Evolutionary conservation across 2,888 invertebrate species (phyloP), one percentile per base, ranked within the genome.

Genomic region (Argyresthia albistria): DNA sequence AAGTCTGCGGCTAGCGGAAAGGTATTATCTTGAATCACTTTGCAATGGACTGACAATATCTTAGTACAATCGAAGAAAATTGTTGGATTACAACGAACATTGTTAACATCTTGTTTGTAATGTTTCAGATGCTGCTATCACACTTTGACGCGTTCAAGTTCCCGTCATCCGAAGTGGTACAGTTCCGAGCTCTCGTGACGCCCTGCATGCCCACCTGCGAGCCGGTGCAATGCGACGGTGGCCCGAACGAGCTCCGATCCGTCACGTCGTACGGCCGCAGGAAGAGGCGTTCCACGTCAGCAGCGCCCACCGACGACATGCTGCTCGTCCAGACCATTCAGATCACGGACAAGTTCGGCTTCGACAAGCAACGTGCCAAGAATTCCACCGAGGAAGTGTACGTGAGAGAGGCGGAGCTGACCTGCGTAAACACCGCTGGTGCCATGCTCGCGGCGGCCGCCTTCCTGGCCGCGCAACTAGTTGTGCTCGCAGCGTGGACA

Each of bases 71-170:
- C 25, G 25, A 25, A 39, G 39, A 39, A 39, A 39, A 9, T 9
- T 8, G 39, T 9, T 39, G 39, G 10, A 39, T 4, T 39, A 11
- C 3, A n/a, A 39, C n/a, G 47, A 46, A 43, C n/a, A n/a, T 39
- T 39, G 39, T 46, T 25, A n/a, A 25, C 46, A 35, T 46, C 25
- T 46, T 25, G 7, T 15, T 42, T 42, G 11, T 12, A 62, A 61
- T 70, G 73, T 80, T 83, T 48, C 90, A 95, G 93, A 91, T 95
- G 64, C 88, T 97, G 57, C 87, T 96, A 56, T 96, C 97, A 52
- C 94, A 95, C 82, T 97, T 97, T 84, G 97, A 97, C 77, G 97
- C 97, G 42, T 97, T 97, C 91, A 97, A 97, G 80, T 97, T 97
- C 89, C 97, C 97, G 46, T 96, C 96, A 50, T 96, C 96, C 11